phyloP scores from a whole-genome alignment of 2,113 vertebrate genomes.

The Phaethon lepturus region DNA sequence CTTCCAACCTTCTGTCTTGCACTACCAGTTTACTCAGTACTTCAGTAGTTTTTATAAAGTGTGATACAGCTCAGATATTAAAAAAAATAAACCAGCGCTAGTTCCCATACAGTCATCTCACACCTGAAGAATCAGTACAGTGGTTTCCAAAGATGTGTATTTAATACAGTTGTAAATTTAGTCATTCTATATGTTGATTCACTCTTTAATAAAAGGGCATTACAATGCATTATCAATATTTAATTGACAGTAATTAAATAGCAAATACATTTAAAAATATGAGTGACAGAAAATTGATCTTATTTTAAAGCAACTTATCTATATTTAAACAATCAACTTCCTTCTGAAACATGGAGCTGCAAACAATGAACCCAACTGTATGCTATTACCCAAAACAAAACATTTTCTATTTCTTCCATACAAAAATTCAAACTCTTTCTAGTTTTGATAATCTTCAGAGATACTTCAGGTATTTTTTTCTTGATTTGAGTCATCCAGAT shows the following conservation, averaged over 20 bases:
- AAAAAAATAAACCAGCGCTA: background rate
- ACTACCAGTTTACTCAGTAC: background rate
- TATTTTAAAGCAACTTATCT: background rate
- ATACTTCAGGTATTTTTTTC: no score
- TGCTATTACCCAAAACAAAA: background rate
- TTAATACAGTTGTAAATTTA: background rate
- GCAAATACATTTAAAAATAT: background rate
- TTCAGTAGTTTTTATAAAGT: background rate
- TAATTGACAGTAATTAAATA: background rate
- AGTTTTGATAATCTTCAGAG: background rate
- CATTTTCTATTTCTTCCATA: background rate
- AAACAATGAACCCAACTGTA: background rate
- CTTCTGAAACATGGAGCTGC: background rate
- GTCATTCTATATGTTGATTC: background rate
- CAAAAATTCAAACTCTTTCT: background rate
- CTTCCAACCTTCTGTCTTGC: background rate
- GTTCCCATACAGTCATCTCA: background rate
- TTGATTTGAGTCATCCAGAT: background rate
- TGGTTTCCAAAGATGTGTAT: background rate
- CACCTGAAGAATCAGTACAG: background rate
- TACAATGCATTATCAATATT: background rate
- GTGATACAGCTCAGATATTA: background rate
- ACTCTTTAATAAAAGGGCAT: background rate
- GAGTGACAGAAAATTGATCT: background rate
- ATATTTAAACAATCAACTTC: background rate